phyloP scores from a whole-genome alignment of 37 sponge, comb jelly and placozoan genomes.

The Amphimedon queenslandica region DNA sequence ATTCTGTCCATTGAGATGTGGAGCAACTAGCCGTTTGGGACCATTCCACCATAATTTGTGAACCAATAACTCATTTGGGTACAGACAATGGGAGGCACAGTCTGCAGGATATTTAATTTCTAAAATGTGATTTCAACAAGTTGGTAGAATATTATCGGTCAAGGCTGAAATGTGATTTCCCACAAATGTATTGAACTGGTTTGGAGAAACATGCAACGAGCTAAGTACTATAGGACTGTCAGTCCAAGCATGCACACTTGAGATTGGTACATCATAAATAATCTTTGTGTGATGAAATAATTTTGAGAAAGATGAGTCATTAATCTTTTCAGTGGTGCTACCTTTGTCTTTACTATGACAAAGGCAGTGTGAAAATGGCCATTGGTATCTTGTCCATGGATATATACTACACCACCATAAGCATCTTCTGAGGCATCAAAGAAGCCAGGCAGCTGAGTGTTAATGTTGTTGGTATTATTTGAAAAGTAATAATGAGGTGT shows the following conservation, averaged over 20 bases:
- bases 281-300: neutral
- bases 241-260: conserved; percentile 26
- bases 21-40: conserved; percentile 15
- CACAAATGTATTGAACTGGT: conserved; percentile 28
- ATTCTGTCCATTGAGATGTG: neutral
- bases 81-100: conserved; percentile 23
- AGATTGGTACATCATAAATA: conserved; percentile 4
- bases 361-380: neutral
- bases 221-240: conserved; percentile 32
- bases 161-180: conserved; percentile 25
- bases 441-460: neutral
- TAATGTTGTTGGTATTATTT: neutral
- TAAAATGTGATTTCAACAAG: conserved; percentile 6
- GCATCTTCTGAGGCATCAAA: neutral
- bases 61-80: conserved; percentile 11
- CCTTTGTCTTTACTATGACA: neutral
- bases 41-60: conserved; percentile 40
- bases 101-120: conserved; percentile 32
- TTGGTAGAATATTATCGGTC: conserved; percentile 10
- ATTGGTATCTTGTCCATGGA: neutral
- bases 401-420: neutral
- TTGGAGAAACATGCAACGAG: conserved; percentile 15
- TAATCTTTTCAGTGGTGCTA: neutral
- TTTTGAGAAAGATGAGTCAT: neutral
- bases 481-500: neutral